Evolutionary conservation across 92 coral and sea anemone genomes (phyloP).

Genomic region (Actinernus sp.): DNA sequence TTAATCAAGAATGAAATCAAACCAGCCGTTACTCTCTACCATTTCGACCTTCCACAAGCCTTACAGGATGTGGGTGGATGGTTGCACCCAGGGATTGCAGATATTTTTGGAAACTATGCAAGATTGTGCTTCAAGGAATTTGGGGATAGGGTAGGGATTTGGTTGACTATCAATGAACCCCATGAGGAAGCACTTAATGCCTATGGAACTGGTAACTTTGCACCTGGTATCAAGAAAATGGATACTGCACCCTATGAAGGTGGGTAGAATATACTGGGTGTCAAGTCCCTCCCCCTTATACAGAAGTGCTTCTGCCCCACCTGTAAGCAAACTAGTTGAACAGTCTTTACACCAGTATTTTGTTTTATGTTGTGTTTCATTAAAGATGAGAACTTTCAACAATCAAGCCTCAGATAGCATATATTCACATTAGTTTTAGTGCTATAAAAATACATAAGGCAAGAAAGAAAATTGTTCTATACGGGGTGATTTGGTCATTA

Average conservation of each 20-base stretch:
- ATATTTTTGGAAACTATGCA: constrained; percentile 74
- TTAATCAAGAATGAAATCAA: constrained; percentile 68
- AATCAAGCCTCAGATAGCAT: too few species aligned
- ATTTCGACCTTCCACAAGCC: constrained; percentile 92
- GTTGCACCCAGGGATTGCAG: constrained; percentile 63
- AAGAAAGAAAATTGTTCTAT: too few species aligned
- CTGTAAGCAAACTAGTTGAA: too few species aligned
- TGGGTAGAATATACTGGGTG: too few species aligned
- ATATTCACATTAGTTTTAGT: too few species aligned
- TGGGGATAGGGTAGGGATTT: constrained; percentile 84
- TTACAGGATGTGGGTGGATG: constrained; percentile 90
- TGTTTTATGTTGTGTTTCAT: too few species aligned
- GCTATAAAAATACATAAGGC: too few species aligned
- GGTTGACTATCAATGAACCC: constrained; percentile 95
- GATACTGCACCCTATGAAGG: constrained; percentile 80
- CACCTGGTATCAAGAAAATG: constrained; percentile 82
- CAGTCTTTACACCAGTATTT: too few species aligned
- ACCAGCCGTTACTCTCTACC: constrained; percentile 88
- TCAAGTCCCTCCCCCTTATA: too few species aligned
- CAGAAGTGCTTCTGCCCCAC: too few species aligned
- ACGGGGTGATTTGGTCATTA: too few species aligned
- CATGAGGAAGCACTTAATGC: constrained; percentile 80
- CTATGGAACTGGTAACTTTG: constrained; percentile 76
- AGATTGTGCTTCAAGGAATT: constrained; percentile 79
- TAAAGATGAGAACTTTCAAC: too few species aligned